Base-by-base conservation (phyloP, 2,113 vertebrate species). In the Pyxicephalus adspersus region DNA sequence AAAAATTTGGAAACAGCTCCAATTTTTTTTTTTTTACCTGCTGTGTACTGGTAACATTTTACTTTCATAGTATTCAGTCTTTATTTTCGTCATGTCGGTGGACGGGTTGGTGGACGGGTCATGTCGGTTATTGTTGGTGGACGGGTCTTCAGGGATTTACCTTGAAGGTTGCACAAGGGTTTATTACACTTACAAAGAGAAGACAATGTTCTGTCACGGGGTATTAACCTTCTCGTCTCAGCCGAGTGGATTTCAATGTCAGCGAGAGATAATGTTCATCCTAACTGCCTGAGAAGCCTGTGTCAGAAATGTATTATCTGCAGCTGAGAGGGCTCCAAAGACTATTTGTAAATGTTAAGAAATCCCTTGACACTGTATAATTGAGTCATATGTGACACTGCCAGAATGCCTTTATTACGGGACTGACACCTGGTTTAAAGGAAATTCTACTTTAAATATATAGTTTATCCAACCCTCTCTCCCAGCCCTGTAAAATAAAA, bases 161-260 rank as follows among this genome's bases (percentile, higher is more conserved):
- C 72, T 61, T 75, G 55, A 75, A 61, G 29, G 57, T 22, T 15
- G 5, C 20, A 2, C n/a, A 31, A 15, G 20, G 20, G 13, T 17
- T 17, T 73, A 58, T 73, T 74, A 20, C 55, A 22, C 66, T 26
- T 34, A 25, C 51, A 68, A 68, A 38, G 34, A 58, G 57, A 57
- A 45, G 55, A 23, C 31, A 19, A 34, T 60, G 58, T 60, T 25
- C 29, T 61, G 73, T 61, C 73, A 45, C 7, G 28, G 54, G n/a
- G 20, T 4, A 57, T 57, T 76, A 76, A 76, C 63, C 73, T 63
- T 16, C 18, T 6, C 16, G 57, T 34, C 38, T 63, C 73, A 57
- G 55, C 22, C 38, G 72, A 20, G 26, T 75, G 55, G 31, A 45
- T 57, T 34, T 76, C 73, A 76, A 61, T 76, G 73, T 76, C 73